These are phyloP conservation scores for Drosophila elegans DNA, from an alignment of 1,140 invertebrate genomes.

Conservation along the genomic window DNA sequence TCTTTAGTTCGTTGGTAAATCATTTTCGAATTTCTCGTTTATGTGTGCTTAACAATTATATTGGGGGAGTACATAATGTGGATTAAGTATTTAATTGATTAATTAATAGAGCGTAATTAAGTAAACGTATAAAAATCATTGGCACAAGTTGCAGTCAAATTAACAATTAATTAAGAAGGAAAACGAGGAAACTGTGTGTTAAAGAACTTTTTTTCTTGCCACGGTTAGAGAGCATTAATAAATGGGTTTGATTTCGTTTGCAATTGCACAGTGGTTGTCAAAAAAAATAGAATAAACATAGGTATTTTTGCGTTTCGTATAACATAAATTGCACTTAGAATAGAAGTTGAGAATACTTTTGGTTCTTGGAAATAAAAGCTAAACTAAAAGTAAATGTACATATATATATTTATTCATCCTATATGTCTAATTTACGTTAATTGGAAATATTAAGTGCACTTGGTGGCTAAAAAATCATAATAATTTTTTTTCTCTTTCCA, in stretches of 20 bases:
- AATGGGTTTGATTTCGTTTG: slow-evolving; percentile 24
- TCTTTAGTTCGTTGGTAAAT: slow-evolving; percentile 21
- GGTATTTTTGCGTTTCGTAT: slow-evolving; percentile 4
- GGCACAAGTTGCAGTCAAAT: slow-evolving; percentile 85
- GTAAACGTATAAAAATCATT: slow-evolving; percentile 76
- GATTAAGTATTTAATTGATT: slow-evolving; percentile 60
- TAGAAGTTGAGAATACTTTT: slow-evolving; percentile 64
- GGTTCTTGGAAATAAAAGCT: slow-evolving; percentile 44
- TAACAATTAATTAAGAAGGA: slow-evolving; percentile 67
- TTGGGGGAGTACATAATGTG: slow-evolving; percentile 41
- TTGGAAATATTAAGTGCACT: slow-evolving; percentile 51
- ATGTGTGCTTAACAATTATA: slow-evolving; percentile 54
- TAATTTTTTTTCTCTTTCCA: slow-evolving; percentile 25
- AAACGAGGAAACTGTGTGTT: slow-evolving; percentile 46
- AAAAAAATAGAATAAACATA: slow-evolving; percentile 11
- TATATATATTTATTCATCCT: slow-evolving; percentile 21
- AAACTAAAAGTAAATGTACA: slow-evolving; percentile 43
- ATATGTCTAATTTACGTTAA: slow-evolving; percentile 34
- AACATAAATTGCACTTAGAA: slow-evolving; percentile 27
- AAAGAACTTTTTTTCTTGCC: slow-evolving; percentile 18
- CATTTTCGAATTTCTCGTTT: slow-evolving; percentile 31
- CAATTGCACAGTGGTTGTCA: slow-evolving; percentile 23
- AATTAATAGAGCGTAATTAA: slow-evolving; percentile 64
- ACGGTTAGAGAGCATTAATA: slow-evolving; percentile 32
- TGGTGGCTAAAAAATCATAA: slow-evolving; percentile 43